Percentiles rank a stretch among this genome's conserved stretches.
phyloP scores from a whole-genome alignment of 2,888 invertebrate species.

The Leucophenga maculata region DNA sequence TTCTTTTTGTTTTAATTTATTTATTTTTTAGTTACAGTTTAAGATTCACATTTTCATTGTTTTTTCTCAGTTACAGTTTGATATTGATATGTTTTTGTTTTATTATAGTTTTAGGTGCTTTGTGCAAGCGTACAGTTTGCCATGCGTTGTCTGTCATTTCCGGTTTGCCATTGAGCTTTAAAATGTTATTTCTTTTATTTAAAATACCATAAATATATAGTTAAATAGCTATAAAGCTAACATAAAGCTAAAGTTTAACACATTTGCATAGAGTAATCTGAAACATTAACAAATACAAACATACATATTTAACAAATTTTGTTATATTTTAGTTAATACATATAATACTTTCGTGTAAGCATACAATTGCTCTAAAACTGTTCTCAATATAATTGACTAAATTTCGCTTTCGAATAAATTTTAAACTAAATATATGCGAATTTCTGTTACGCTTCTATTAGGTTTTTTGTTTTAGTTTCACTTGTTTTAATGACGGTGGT shows the following conservation, averaged over 20 bases:
- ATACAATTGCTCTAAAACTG: constrained; percentile 64
- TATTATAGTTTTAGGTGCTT: constrained; percentile 45
- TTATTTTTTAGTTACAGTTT: constrained; percentile 19
- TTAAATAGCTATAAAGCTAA: constrained; percentile 52
- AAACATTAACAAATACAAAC: constrained; percentile 4
- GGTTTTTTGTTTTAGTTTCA: not conserved
- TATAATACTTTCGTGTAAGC: constrained; percentile 33
- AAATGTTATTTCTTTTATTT: not conserved
- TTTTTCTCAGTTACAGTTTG: not conserved
- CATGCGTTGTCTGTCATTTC: not conserved
- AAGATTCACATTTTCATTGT: not conserved
- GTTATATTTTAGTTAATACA: too few species aligned
- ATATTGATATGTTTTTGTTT: not conserved
- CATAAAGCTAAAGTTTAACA: constrained; percentile 27
- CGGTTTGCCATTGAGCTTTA: not conserved
- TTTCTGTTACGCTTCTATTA: not conserved
- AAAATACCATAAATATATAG: constrained; percentile 32
- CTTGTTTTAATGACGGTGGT: not conserved
- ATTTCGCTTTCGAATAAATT: not conserved
- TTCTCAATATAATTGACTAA: constrained; percentile 52
- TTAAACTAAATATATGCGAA: not conserved
- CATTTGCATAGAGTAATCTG: constrained; percentile 30
- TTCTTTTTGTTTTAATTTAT: constrained; percentile 19
- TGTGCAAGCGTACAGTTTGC: not conserved
- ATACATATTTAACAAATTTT: constrained; percentile 19